Percentiles rank a stretch among this genome's conserved stretches.
Evolutionary conservation across 2,113 vertebrate species (phyloP).

Genomic region (Saccopteryx leptura): DNA sequence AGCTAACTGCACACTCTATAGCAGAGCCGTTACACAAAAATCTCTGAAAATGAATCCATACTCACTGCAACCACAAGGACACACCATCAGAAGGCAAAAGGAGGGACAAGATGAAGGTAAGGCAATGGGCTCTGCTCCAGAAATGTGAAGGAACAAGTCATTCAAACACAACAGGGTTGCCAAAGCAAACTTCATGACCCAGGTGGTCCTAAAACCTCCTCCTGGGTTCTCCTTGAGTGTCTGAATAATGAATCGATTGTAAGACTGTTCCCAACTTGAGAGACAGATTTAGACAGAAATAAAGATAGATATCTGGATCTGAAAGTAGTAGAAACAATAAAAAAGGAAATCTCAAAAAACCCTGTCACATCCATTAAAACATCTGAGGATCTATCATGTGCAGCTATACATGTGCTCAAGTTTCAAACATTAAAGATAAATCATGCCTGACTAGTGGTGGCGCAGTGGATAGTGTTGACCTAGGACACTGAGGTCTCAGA

Average conservation of each 20-base stretch:
- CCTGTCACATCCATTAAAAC: neutral
- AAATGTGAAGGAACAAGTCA: neutral
- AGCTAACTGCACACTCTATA: neutral
- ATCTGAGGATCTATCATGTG: neutral
- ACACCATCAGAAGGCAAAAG: neutral
- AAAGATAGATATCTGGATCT: neutral
- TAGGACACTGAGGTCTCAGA: too few species aligned
- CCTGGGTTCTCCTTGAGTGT: neutral
- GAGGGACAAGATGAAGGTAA: neutral
- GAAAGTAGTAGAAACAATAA: neutral
- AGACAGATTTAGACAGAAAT: neutral
- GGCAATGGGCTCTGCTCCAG: neutral
- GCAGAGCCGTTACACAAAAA: neutral
- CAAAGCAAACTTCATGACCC: neutral
- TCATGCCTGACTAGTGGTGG: neutral
- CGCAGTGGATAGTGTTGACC: too few species aligned
- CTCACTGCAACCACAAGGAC: neutral
- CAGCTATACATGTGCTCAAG: neutral
- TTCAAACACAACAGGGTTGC: neutral
- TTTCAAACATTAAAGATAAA: slow-evolving; percentile 19
- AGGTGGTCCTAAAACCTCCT: neutral
- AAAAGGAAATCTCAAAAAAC: slow-evolving; percentile 33
- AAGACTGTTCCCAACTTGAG: neutral
- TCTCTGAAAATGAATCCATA: neutral
- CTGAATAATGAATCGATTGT: neutral